Evolutionary conservation across 2,888 invertebrate species (phyloP), one percentile per base, ranked within the genome.

Genomic region (Sinohyriopsis cumingii): DNA sequence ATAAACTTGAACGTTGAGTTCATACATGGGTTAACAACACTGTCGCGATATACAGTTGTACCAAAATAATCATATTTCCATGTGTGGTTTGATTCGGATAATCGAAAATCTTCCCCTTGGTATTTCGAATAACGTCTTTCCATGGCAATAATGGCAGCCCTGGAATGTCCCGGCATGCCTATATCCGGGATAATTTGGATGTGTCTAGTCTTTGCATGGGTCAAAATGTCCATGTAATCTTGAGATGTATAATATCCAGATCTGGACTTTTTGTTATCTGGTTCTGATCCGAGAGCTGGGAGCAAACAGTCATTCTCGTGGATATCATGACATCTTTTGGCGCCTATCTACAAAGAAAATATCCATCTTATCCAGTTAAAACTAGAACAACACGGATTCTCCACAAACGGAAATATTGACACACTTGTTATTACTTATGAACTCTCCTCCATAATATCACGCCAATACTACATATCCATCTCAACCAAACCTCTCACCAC

Each of bases 141-240:
- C 79, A 79, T 78, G 24, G 79, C 67, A 33, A 76, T 78, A 68
- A 86, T 78, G 57, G 84, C 80, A 5, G 85, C 80, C 24, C 72
- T 77, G 15, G 83, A 72, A 70, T 87, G 86, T 20, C 86, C 85
- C 0, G 86, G 87, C 75, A 81, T 81, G 72, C 87, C 87, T 56
- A 88, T 78, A 78, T 88, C 88, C 7, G 87, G 87, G 65, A 88
- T 85, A 22, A 88, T 80, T 65, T 80, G 74, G 55, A 86, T 84
- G 68, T 85, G 80, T 18, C 82, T 78, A 0, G 69, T 68, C 9
- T 67, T 65, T 20, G 86, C 86, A 63, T 77, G 79, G 20, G 60
- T 63, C 12, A 86, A 69, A 55, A 86, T 84, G 1, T 83, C 84
- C 25, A 63, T 33, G 69, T 84, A 86, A 65, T 86, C 83, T 12